Base-by-base conservation (phyloP, 2,888 invertebrate genomes). In the Sepioteuthis lessoniana region DNA sequence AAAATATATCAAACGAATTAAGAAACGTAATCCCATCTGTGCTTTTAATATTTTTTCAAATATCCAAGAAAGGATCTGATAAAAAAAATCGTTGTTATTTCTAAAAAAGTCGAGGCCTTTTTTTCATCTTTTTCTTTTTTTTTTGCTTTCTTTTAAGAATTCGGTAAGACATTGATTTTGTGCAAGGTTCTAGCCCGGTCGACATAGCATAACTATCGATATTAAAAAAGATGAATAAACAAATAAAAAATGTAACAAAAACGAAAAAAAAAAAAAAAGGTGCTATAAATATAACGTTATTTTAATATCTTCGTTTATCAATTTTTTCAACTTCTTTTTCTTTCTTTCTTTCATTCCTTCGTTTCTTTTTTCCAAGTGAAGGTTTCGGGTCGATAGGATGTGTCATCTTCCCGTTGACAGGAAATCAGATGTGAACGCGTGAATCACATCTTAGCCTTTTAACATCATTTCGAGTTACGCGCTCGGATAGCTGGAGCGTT, bases 391-490 rank as follows among this genome's bases (percentile, higher is more conserved):
- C 76, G 76, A 76, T 76, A 76, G 16, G 76, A 76, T 76, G 76
- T 76, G 76, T 76, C 76, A 76, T 76, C 76, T 76, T 76, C 76
- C 55, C n/a, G 76, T n/a, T 76, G 76, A 76, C n/a, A 76, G 76
- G n/a, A 76, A 76, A 76, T 76, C 76, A 76, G n/a, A 76, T 4
- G 76, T n/a, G n/a, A 76, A 76, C 76, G 76, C n/a, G 76, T 76
- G 76, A 76, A 76, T 76, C 76, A 76, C 76, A n/a, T 76, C 55
- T 1, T 7, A 25, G n/a, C n/a, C n/a, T 76, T 76, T 76, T 76
- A 76, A 76, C 76, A 76, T 76, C 76, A 76, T 76, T 76, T 13
- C 16, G 13, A 35, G 76, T 76, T 76, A 76, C 76, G 76, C 76
- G 76, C 76, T 35, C n/a, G n/a, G 76, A 76, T 76, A 76, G n/a